Evolutionary conservation across 1,140 invertebrate species (phyloP).

Genomic region (Amphibalanus amphitrite): DNA sequence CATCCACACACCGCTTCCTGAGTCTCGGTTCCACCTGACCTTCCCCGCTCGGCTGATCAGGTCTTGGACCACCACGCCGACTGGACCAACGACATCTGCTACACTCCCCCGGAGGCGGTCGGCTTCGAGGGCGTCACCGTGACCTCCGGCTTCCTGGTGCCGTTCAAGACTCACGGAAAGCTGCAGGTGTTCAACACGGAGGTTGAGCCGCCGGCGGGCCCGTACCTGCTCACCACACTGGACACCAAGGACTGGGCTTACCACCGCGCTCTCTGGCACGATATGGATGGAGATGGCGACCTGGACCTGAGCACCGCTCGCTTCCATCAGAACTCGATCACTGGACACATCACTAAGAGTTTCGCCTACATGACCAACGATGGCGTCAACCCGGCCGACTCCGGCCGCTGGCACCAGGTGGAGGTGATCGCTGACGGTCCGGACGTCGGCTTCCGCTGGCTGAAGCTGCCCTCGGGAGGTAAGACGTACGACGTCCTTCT

Average conservation of each 20-base stretch:
- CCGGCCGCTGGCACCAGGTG: constrained; percentile 22
- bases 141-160: constrained; percentile 29
- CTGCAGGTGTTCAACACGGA: constrained; percentile 24
- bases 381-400: constrained; percentile 9
- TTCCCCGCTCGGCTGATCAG: background rate
- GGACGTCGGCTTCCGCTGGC: constrained; percentile 24
- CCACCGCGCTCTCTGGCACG: constrained; percentile 29
- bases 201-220: constrained; percentile 17
- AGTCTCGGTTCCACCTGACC: too few relatives aligned
- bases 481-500: constrained; percentile 23
- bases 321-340: constrained; percentile 14
- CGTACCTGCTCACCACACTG: constrained; percentile 11
- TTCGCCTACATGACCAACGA: constrained; percentile 16
- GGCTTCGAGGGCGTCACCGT: constrained; percentile 20
- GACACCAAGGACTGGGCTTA: constrained; percentile 25
- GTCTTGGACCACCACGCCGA: constrained; percentile 19
- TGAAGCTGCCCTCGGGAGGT: constrained; percentile 20
- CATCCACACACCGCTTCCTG: too few relatives aligned
- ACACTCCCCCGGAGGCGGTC: constrained; percentile 20
- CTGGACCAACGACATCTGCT: constrained; percentile 23
- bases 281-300: constrained; percentile 29
- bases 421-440: constrained; percentile 22
- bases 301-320: constrained; percentile 28
- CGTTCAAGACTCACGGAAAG: constrained; percentile 25
- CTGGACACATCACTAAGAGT: constrained; percentile 6